These are phyloP conservation scores for Vipera ursinii DNA, from an alignment of 2,797 vertebrate genomes.

Conservation along the genomic window DNA sequence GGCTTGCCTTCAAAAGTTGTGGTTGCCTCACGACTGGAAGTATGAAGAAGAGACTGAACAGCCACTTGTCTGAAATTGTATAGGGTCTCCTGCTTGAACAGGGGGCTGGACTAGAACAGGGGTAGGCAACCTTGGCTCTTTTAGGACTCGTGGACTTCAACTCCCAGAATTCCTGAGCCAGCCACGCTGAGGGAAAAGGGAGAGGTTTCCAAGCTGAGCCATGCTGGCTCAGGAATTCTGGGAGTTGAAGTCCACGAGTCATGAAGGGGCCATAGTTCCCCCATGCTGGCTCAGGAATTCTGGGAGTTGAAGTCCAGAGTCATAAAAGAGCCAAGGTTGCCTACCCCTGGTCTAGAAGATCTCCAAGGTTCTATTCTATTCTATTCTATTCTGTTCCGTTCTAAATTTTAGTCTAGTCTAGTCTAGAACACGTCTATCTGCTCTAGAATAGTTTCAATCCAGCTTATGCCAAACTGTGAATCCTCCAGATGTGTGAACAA, in stretches of 20 bases:
- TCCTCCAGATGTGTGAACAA: neutral
- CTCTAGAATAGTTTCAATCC: neutral
- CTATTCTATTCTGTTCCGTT: neutral
- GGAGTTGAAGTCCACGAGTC: no score
- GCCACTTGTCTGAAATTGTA: neutral
- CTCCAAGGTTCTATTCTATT: neutral
- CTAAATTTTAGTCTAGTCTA: neutral
- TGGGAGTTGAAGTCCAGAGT: no score
- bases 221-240: no score
- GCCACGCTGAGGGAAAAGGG: no score
- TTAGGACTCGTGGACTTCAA: no score
- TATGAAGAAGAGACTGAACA: neutral
- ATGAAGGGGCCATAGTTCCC: no score
- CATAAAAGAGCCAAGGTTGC: no score
- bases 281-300: no score
- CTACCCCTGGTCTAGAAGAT: neutral
- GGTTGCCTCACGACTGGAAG: neutral
- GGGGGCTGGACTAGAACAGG: neutral
- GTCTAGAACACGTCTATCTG: neutral
- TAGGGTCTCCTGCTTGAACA: neutral
- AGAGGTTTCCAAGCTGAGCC: no score
- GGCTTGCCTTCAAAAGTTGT: neutral
- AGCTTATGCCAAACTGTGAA: neutral
- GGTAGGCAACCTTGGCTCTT: no score
- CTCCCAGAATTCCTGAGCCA: no score